Evolutionary conservation across 2,888 invertebrate genomes (phyloP), one percentile per base, ranked within the genome.

Genomic region (Heliconius ethilla): DNA sequence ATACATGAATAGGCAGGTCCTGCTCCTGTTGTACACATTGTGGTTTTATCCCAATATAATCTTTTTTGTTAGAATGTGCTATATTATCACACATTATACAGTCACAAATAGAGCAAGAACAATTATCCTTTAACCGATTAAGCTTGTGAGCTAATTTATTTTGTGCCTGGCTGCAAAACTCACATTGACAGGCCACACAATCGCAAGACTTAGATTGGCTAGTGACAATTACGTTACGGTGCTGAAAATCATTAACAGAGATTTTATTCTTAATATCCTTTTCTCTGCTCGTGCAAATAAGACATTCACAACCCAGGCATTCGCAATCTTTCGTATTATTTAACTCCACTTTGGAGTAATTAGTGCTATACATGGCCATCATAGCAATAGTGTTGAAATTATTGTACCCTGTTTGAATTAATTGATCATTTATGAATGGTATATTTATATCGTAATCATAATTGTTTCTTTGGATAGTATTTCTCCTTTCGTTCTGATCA

Each of bases 371-470:
- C 62, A 86, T 78, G 62, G 89, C 81, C 78, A 83, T 87, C 86
- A 89, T 87, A 18, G 88, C 83, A 79, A 88, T 83, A 18, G 85
- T 83, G 75, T 86, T 80, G 25, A 80, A 80, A 27, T 81, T 81
- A 77, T 79, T 40, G 15, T 75, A 76, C n/a, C 69, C 62, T 37
- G 55, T 37, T 29, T 22, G 55, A 37, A 27, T 22, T 22, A 62
- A 59, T 72, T 69, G 40, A 29, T 83, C 76, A 33, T 70, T 65
- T 73, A 86, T 73, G 7, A 82, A 70, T 59, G 86, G 83, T 77
- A 84, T 85, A 45, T 85, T 86, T 79, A 90, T 87, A 80, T 90
- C 90, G 79, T 86, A 89, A 80, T 90, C 88, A 63, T 85, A 83
- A 70, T 80, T 84, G 67, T 87, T 84, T 78, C 83, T 84, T 78